Evolutionary conservation across 2,797 vertebrate genomes (phyloP).

Genomic region (Psittacula echo): DNA sequence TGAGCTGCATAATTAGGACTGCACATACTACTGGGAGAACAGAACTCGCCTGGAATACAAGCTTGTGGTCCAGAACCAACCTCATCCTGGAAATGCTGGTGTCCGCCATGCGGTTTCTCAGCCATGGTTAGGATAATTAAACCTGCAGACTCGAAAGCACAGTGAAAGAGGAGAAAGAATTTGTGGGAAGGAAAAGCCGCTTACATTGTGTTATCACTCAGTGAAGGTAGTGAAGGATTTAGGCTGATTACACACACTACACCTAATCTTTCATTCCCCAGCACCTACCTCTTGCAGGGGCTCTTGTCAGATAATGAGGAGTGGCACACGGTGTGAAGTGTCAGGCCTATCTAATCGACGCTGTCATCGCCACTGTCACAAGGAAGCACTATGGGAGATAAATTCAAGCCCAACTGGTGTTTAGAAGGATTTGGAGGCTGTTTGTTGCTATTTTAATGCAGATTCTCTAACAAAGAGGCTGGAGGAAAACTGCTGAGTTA

Average conservation of each 20-base stretch:
- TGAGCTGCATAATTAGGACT: constrained; percentile 1
- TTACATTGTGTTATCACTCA: background rate
- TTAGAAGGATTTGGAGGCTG: constrained; percentile 31
- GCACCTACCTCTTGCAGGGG: constrained; percentile 43
- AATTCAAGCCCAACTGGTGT: constrained; percentile 40
- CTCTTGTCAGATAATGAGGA: constrained; percentile 20
- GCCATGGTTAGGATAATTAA: constrained; percentile 51
- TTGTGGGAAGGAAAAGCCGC: background rate
- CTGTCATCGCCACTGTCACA: constrained; percentile 47
- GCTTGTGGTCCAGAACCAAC: constrained; percentile 37
- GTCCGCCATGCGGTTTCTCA: constrained; percentile 23
- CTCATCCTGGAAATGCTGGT: constrained; percentile 51
- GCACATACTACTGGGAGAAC: constrained; percentile 16
- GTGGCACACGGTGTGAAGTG: constrained; percentile 33
- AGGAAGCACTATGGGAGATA: constrained; percentile 19
- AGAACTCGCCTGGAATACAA: constrained; percentile 43
- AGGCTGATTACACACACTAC: constrained; percentile 19
- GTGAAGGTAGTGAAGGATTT: constrained; percentile 29
- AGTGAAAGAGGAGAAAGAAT: constrained; percentile 17
- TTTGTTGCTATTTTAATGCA: constrained; percentile 61
- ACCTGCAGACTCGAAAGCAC: background rate
- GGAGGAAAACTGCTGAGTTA: constrained; percentile 34
- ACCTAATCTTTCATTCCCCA: constrained; percentile 43
- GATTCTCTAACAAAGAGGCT: constrained; percentile 36
- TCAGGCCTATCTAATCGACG: constrained; percentile 40